Percentiles rank a stretch among this genome's conserved stretches.
Conservation (phyloP, 2,888 invertebrate genomes). For the Drosophila meridionalis region DNA sequence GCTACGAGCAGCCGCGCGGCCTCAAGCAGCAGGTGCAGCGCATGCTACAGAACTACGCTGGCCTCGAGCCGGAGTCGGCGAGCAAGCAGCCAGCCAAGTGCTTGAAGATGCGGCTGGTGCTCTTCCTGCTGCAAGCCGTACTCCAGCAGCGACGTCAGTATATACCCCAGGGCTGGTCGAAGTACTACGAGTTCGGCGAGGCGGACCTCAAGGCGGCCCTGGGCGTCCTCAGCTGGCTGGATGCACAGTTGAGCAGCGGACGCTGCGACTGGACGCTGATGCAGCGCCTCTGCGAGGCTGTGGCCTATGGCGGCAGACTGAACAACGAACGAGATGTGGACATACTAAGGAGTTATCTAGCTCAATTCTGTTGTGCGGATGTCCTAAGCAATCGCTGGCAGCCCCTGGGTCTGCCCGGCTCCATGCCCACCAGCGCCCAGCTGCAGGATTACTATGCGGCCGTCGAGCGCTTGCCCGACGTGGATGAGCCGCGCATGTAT, state of each 20-base stretch:
- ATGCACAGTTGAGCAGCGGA: conserved; percentile 66
- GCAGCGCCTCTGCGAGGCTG: conserved; percentile 91
- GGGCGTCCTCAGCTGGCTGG: conserved; percentile 86
- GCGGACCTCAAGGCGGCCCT: conserved; percentile 92
- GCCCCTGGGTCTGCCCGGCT: conserved; percentile 85
- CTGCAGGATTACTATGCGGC: conserved; percentile 83
- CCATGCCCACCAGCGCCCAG: conserved; percentile 81
- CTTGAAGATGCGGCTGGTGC: conserved; percentile 89
- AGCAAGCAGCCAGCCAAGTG: conserved; percentile 83
- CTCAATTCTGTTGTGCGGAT: conserved; percentile 87
- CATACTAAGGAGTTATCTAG: conserved; percentile 81
- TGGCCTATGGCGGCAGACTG: conserved; percentile 94
- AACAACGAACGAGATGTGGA: conserved; percentile 90
- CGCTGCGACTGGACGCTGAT: conserved; percentile 89
- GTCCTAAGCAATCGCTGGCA: conserved; percentile 87
- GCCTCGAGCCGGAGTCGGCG: conserved; percentile 51
- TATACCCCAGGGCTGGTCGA: conserved; percentile 96
- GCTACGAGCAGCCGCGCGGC: conserved; percentile 94
- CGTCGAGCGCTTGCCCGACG: conserved; percentile 81
- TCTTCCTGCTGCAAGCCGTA: conserved; percentile 95
- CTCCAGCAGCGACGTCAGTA: conserved; percentile 96
- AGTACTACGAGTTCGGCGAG: conserved; percentile 94
- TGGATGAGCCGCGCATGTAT: conserved; percentile 82
- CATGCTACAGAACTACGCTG: conserved; percentile 90
- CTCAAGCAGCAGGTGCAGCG: conserved; percentile 92